A percentile compares a stretch with the other conserved stretches of the same genome.
Conservation (phyloP, 2,797 vertebrate species). For the Anniella stebbinsi region DNA sequence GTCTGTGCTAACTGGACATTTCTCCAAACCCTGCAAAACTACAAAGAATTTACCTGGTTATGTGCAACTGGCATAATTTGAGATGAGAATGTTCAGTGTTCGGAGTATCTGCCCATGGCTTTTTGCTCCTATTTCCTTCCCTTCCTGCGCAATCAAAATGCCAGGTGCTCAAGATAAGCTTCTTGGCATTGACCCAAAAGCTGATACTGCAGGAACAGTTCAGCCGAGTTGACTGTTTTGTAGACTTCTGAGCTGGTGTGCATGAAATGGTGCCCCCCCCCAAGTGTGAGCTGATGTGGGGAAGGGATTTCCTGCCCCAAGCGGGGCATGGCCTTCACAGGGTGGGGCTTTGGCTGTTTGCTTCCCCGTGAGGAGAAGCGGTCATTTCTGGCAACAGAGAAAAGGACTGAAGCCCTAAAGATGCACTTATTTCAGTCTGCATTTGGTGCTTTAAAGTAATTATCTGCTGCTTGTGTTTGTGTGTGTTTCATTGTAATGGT, state of each 20-base stretch:
- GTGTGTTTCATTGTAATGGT: background rate
- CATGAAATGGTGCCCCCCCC: background rate
- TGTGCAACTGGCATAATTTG: background rate
- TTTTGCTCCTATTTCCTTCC: conserved; percentile 28
- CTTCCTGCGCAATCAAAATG: conserved; percentile 35
- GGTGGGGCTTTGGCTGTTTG: background rate
- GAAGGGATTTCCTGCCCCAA: conserved; percentile 26
- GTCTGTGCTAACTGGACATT: background rate
- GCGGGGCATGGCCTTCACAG: too few relatives aligned
- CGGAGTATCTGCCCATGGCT: background rate
- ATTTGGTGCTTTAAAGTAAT: background rate
- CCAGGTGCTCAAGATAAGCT: background rate
- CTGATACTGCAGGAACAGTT: background rate
- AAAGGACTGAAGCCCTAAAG: too few relatives aligned
- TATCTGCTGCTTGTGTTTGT: background rate
- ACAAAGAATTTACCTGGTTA: background rate
- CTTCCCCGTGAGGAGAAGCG: background rate
- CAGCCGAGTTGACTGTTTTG: background rate
- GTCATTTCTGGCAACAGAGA: too few relatives aligned
- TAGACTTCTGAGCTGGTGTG: conserved; percentile 12
- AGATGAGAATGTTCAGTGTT: background rate
- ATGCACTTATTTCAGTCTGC: too few relatives aligned
- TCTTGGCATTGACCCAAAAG: conserved; percentile 31
- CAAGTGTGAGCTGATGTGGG: background rate
- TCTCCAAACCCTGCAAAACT: background rate